Evolutionary conservation across 2,888 invertebrate species (phyloP), one percentile per base, ranked within the genome.

Genomic region (Crioceris asparagi): DNA sequence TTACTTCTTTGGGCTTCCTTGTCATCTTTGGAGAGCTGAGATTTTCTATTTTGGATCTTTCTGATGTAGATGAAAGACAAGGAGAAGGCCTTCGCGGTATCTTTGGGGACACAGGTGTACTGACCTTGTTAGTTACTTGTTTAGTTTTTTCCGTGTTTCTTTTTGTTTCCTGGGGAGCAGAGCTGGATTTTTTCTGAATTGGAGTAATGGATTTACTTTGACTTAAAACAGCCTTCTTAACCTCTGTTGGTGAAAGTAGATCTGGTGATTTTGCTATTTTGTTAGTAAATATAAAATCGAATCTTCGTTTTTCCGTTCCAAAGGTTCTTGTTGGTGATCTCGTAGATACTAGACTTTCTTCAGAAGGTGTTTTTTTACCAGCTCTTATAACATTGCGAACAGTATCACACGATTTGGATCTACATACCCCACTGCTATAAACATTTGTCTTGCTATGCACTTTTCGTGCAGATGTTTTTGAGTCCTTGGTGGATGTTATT

Each of bases 201-300:
- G 63, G 60, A 2, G 59, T 44, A 2, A 59, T 32, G n/a, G 49
- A 37, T 37, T 39, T 47, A 17, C 46, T 47, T 12, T 45, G 46
- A 8, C 33, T 25, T 17, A 41, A 35, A 36, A 64, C 47, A 3
- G 62, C 66, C 45, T 64, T 68, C 43, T 70, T 70, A 0, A 74
- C 74, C 52, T 76, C 74, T 17, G 68, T 68, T 1, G 77, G 72
- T 1, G 75, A 75, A 26, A 72, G 61, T 3, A 78, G 54, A 37
- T 72, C 73, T 0, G 75, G 70, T 19, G 77, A 66, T 45, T 64
- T 65, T 32, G 64, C 59, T 18, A 59, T 40, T 43, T 52, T 53
- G n/a, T 40, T 38, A 39, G 53, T 52, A 3, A 56, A 52, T 17
- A 59, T 39, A 32, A 64, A 57, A 48, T 70, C 69, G 30, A 70